Base-by-base conservation (phyloP, 2,888 invertebrate species). In the Psylliodes chrysocephalus region DNA sequence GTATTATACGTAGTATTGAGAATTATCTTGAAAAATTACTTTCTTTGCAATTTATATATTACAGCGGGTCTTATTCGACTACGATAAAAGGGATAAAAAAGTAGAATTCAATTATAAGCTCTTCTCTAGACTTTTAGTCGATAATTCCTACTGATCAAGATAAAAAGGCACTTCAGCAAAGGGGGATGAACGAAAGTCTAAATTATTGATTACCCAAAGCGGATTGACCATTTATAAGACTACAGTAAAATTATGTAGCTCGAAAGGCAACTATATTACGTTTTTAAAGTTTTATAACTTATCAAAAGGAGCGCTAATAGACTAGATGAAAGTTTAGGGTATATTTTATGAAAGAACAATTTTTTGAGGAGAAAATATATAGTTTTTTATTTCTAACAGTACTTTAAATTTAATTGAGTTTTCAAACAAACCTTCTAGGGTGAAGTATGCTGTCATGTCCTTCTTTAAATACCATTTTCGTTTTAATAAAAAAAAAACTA, bases 61-160 rank as follows among this genome's bases (percentile, higher is more conserved):
- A 51, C 28, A 12, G 33, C 10, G 18, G 28, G 35, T 6, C 7
- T 10, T n/a, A 10, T 44, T 33, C n/a, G 35, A 46, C n/a, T 14
- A n/a, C 35, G 19, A 56, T 44, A 56, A 30, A 19, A 19, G 25
- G 17, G 55, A 19, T 28, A 14, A 47, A 57, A 56, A 46, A 14
- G 33, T 46, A 25, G 15, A 47, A 57, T 57, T 47, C 35, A 57
- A 57, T 57, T 57, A 47, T 35, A 57, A 57, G 33, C 57, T 47
- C 47, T 47, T 57, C 35, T 46, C 33, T 25, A 54, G 40, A 40
- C 40, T 22, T 54, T 54, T n/a, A 15, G 30, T 28, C 46, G 19
- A 55, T 55, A 42, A 55, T 55, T 55, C 44, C 30, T 30, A 12
- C 30, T 46, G 30, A 56, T 56, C 46, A 46, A 46, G 55, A 56